Evolutionary conservation across 2,113 vertebrate genomes (phyloP), one percentile per base, ranked within the genome.

Genomic region (Astatotilapia flaviijosephi): DNA sequence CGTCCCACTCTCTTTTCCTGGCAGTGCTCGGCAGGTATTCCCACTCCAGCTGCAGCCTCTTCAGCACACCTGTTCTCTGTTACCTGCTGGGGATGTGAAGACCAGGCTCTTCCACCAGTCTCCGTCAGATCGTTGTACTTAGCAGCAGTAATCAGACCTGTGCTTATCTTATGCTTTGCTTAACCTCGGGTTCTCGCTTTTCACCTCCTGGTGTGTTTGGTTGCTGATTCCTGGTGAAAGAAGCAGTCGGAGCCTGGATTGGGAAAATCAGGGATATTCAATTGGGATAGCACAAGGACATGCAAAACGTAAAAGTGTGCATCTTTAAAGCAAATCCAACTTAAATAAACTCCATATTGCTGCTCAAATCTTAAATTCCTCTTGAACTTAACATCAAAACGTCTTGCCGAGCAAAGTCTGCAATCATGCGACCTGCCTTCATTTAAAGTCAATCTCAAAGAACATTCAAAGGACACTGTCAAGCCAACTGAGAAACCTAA

Each of bases 401-500:
- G 6, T 49, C 17, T 49, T 13, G 70, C 17, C 3, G 6, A 77
- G 3, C 26, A 51, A 77, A 77, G 23, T 28, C 70, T 47, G 70
- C 70, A 31, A 49, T 75, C 70, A 19, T 49, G 42, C 6, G 0
- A 47, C 70, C 0, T 75, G 15, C 23, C 9, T 75, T 51, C 17
- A 33, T 31, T 77, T 51, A 51, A 13, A 51, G 26, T 5, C 70
- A n/a, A n/a, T 47, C 70, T 49, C 4, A 49, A 19, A 77, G 70
- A 77, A 75, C 23, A 49, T 31, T 47, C 42, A 75, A 75, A 75
- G 70, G 70, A 28, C 40, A 19, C 23, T 17, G 6, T 31, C 23
- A 10, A 49, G 23, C 23, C 42, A 75, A 45, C 0, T 1, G 37
- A 10, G 13, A 75, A 75, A 75, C 0, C 19, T 11, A 1, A 75